phyloP scores from a whole-genome alignment of 2,113 vertebrate species.

The Enhydra lutris region DNA sequence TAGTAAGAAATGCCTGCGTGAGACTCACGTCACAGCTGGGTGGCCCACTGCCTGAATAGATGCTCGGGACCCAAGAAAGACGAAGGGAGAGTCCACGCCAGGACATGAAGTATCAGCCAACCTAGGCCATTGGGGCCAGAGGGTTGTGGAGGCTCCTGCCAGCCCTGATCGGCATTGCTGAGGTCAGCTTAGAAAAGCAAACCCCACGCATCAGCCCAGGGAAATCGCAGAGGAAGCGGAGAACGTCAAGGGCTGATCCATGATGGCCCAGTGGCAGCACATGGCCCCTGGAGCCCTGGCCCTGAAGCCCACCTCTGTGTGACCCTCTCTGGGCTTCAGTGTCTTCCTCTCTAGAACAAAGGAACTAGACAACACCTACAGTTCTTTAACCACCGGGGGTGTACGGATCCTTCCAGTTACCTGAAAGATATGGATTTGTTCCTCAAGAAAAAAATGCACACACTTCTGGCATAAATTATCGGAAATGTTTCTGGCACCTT shows the following conservation, averaged over 20 bases:
- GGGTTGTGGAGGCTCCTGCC: neutral
- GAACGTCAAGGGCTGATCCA: too few species aligned
- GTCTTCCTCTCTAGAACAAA: neutral
- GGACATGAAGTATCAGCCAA: neutral
- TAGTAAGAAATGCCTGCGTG: neutral
- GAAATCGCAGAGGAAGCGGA: accelerated
- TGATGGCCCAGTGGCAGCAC: neutral
- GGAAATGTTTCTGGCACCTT: neutral
- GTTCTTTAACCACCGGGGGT: neutral
- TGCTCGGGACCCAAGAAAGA: neutral
- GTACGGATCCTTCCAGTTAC: neutral
- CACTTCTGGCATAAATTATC: neutral
- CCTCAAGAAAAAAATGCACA: neutral
- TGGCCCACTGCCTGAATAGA: neutral
- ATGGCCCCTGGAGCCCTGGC: neutral
- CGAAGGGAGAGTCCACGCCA: neutral
- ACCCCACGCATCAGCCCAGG: accelerated
- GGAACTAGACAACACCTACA: neutral
- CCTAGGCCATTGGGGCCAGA: neutral
- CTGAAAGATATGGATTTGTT: neutral
- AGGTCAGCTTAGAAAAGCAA: neutral
- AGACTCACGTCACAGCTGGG: neutral
- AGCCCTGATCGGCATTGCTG: neutral
- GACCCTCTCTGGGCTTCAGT: neutral
- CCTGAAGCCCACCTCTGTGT: neutral